phyloP scores from a whole-genome alignment of 2,888 invertebrate genomes.

The Hydroisotoma schaefferi region DNA sequence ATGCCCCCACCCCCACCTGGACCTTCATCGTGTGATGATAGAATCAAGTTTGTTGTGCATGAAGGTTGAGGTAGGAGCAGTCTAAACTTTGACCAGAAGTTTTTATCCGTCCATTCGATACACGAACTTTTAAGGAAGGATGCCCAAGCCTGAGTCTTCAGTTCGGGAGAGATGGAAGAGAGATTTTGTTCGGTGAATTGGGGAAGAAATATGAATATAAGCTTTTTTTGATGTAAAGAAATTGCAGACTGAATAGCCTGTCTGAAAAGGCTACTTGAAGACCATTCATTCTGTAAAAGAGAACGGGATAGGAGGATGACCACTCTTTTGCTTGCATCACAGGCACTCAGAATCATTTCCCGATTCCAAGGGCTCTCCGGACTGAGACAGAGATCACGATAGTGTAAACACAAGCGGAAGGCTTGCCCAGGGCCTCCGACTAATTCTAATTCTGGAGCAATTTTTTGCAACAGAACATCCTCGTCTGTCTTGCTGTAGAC shows the following conservation, averaged over 20 bases:
- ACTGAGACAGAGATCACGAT: conserved; percentile 74
- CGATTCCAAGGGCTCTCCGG: conserved; percentile 77
- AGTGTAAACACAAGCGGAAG: conserved; percentile 80
- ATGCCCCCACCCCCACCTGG: neutral
- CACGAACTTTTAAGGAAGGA: conserved; percentile 10
- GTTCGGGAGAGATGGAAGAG: conserved; percentile 22
- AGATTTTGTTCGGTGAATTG: conserved; percentile 29
- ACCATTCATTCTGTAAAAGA: conserved; percentile 84
- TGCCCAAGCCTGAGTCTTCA: neutral
- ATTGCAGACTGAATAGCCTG: conserved; percentile 65
- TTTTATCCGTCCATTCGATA: conserved; percentile 37
- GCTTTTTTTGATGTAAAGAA: conserved; percentile 36
- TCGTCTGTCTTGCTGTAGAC: conserved; percentile 86
- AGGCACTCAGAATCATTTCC: conserved; percentile 81
- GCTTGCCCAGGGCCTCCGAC: conserved; percentile 49
- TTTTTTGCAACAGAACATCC: conserved; percentile 75
- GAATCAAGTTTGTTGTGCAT: neutral
- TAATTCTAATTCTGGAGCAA: conserved; percentile 74
- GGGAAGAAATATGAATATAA: conserved; percentile 41
- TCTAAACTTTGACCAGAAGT: conserved; percentile 46
- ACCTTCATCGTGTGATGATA: neutral
- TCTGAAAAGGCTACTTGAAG: conserved; percentile 74
- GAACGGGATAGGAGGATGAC: conserved; percentile 83
- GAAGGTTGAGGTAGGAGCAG: conserved; percentile 27
- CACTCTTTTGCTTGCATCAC: conserved; percentile 77